These are phyloP conservation scores for Graphium colonna DNA, from an alignment of 2,888 invertebrate genomes.

Conservation along the genomic window DNA sequence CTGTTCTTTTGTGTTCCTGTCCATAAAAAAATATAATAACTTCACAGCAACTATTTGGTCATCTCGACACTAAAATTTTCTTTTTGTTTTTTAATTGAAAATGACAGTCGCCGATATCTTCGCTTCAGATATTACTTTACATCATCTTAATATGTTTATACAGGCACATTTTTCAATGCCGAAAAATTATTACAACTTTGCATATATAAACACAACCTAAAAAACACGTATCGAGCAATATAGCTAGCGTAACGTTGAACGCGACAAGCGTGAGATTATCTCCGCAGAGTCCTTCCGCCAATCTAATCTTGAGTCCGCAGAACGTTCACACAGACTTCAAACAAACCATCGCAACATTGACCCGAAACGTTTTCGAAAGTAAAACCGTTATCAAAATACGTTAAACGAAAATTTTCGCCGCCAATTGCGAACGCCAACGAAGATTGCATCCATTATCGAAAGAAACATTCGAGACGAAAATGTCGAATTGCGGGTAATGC, in stretches of 20 bases:
- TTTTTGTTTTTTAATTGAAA: no score
- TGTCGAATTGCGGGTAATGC: constrained; percentile 59
- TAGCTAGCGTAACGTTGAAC: constrained; percentile 17
- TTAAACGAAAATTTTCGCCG: constrained; percentile 30
- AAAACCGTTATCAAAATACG: constrained; percentile 38
- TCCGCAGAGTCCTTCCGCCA: constrained; percentile 61
- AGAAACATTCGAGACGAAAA: constrained; percentile 47
- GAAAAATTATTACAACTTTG: no score
- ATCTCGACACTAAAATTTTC: no score
- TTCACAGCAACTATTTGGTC: no score
- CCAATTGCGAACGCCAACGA: constrained; percentile 20
- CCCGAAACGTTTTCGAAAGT: constrained; percentile 39
- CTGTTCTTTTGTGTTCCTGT: no score
- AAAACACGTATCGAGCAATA: background rate
- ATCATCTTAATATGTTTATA: no score
- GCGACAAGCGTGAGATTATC: constrained; percentile 70
- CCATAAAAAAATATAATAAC: no score
- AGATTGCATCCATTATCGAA: constrained; percentile 52
- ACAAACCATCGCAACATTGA: constrained; percentile 44
- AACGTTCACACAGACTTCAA: constrained; percentile 41
- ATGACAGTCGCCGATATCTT: no score
- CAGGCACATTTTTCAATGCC: no score
- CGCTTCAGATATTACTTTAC: no score
- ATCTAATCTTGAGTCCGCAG: constrained; percentile 31
- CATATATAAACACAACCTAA: background rate